Evolutionary conservation across 1,140 invertebrate genomes (phyloP).

Genomic region (Hylaeus anthracinus): DNA sequence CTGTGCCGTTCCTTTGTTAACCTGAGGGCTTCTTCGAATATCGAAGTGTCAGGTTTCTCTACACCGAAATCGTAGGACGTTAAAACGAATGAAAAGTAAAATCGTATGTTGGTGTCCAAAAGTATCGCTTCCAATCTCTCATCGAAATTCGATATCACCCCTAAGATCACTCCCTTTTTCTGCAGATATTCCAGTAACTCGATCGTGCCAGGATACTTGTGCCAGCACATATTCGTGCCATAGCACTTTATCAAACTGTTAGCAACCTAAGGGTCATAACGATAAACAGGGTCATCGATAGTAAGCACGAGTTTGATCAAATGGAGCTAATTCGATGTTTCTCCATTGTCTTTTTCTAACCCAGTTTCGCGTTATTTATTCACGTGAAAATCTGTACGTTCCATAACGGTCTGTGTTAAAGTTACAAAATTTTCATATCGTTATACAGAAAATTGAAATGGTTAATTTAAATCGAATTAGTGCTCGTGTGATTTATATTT

Average conservation of each 20-base stretch:
- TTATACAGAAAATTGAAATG: no score
- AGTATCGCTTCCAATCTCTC: slow-evolving; percentile 87
- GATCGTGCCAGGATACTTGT: slow-evolving; percentile 83
- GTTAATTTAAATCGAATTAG: no score
- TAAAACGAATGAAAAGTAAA: slow-evolving; percentile 90
- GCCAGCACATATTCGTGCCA: slow-evolving; percentile 87
- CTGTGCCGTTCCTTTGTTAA: slow-evolving; percentile 69
- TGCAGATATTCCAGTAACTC: slow-evolving; percentile 84
- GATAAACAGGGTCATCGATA: slow-evolving; percentile 57
- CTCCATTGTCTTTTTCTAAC: not conserved
- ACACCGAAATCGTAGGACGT: slow-evolving; percentile 87
- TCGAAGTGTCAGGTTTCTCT: slow-evolving; percentile 88
- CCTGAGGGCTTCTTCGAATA: slow-evolving; percentile 88
- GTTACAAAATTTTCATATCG: no score
- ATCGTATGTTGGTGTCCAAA: slow-evolving; percentile 82
- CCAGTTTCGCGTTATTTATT: not conserved
- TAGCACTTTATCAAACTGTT: slow-evolving; percentile 80
- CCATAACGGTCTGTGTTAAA: no score
- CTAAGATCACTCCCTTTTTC: slow-evolving; percentile 82
- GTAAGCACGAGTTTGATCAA: slow-evolving; percentile 14
- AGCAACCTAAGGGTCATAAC: slow-evolving; percentile 69
- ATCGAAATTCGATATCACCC: slow-evolving; percentile 95
- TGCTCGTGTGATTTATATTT: no score
- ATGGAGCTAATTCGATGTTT: not conserved
- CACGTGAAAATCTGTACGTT: no score